phyloP scores from a whole-genome alignment of 2,113 vertebrate species.

The Cryptoleucopteryx plumbea region DNA sequence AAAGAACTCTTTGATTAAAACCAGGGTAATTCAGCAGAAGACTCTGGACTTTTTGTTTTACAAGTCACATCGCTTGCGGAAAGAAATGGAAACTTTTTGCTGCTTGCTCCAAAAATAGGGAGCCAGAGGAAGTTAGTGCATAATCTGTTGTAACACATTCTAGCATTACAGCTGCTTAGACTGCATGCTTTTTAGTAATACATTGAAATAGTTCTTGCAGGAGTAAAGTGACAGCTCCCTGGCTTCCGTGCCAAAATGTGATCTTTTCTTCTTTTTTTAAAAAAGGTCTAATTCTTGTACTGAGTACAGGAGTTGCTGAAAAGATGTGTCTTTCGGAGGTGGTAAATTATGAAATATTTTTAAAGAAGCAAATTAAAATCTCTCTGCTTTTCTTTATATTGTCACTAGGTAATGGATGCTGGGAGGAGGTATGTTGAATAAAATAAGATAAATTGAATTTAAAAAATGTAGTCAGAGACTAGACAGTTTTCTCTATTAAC shows the following conservation, averaged over 20 bases:
- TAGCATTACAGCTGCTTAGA: not conserved
- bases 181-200: not conserved
- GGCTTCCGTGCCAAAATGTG: not conserved
- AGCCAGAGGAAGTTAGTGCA: not conserved
- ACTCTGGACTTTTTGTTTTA: not conserved
- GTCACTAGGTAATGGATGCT: not conserved
- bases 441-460: not conserved
- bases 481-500: slow-evolving; percentile 1
- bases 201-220: not conserved
- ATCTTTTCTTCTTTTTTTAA: not conserved
- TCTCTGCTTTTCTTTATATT: not conserved
- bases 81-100: not conserved
- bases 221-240: not conserved
- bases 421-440: not conserved
- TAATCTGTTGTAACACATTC: not conserved
- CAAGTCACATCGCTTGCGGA: not conserved
- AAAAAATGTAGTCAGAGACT: not conserved
- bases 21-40: not conserved
- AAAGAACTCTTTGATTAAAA: not conserved
- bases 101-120: not conserved
- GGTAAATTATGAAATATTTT: slow-evolving; percentile 7
- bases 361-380: slow-evolving; percentile 28
- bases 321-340: not conserved
- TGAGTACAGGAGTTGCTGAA: not conserved
- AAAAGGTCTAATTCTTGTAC: not conserved